Conservation (phyloP, 2,113 vertebrate genomes). For the Lipotes vexillifer region DNA sequence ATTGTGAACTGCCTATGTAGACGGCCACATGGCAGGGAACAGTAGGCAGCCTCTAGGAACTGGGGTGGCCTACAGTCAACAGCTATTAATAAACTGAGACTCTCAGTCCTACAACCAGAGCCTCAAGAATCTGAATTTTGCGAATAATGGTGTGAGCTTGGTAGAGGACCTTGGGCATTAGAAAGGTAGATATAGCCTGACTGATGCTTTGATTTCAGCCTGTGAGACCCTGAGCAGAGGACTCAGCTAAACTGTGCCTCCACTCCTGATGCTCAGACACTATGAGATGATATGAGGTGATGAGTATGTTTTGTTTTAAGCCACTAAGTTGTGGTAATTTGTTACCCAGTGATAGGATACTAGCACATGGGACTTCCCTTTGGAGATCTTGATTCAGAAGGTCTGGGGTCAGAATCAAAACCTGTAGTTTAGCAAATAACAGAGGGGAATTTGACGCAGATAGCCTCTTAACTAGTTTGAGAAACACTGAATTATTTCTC, state of each 20-base stretch:
- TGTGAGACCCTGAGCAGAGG: neutral
- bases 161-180: neutral
- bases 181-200: neutral
- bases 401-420: neutral
- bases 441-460: neutral
- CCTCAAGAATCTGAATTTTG: neutral
- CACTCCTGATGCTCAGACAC: neutral
- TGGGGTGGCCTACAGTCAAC: neutral
- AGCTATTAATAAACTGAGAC: neutral
- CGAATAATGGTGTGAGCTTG: neutral
- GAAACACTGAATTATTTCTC: slow-evolving; percentile 26
- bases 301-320: neutral
- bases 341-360: neutral
- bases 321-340: neutral
- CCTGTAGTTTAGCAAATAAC: neutral
- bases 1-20: neutral
- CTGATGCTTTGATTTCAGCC: neutral
- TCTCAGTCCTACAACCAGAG: neutral
- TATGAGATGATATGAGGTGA: neutral
- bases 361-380: neutral
- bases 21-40: neutral
- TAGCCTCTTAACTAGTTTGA: neutral
- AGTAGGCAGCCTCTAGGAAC: neutral
- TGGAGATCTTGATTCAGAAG: neutral
- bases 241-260: neutral